Evolutionary conservation across 2,888 invertebrate genomes (phyloP), one percentile per base, ranked within the genome.

Genomic region (Corythucha ciliata): DNA sequence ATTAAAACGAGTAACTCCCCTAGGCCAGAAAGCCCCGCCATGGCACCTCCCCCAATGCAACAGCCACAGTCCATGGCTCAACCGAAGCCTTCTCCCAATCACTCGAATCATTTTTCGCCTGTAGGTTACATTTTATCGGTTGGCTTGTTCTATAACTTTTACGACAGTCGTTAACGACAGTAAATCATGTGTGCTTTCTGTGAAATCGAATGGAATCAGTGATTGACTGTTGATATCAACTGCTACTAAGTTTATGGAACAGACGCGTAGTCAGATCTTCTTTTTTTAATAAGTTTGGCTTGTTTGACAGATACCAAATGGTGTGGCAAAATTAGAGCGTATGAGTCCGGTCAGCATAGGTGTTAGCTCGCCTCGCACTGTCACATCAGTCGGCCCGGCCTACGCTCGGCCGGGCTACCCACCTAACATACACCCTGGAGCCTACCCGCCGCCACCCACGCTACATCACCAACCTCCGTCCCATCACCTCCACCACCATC

Each of bases 401-500:
- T 27, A 18, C 2, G 39, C 21, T 3, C 36, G 48, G 22, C 40
- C 49, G 2, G 41, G 49, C 8, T 51, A 37, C 22, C 49, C 32
- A 10, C 42, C n/a, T n/a, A n/a, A n/a, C n/a, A n/a, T n/a, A n/a
- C n/a, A n/a, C n/a, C n/a, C 25, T 18, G 25, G 14, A n/a, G 44
- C 37, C 21, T 45, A 45, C 21, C 37, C 40, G 14, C 26, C 45
- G n/a, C 46, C 42, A 14, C 47, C 36, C n/a, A 27, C 42, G 32
- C 48, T 25, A 5, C 47, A 21, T 32, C 32, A 29, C 16, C 46
- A 45, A 27, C 34, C 27, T 2, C 34, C 44, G 14, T 41, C 37
- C 1, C 44, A 47, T 40, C 7, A 47, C n/a, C 40, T 39, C 21
- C 10, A 36, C 22, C 20, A 36, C 67, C 69, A n/a, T n/a, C 14